Conservation (phyloP, 2,797 vertebrate species). For the Myotis planiceps region DNA sequence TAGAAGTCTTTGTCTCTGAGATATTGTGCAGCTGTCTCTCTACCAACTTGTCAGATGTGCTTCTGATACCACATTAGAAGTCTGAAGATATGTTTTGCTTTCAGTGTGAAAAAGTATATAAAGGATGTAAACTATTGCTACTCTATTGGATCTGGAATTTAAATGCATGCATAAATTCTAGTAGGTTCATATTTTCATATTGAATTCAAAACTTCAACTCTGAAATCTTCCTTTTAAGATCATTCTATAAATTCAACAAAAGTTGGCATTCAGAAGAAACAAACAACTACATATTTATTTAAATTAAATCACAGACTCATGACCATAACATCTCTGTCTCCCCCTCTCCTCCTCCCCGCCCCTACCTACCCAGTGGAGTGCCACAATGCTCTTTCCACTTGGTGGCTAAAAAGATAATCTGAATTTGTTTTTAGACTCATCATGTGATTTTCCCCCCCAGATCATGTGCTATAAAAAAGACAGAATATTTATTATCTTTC, state of each 20-base stretch:
- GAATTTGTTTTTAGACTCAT: constrained; percentile 39
- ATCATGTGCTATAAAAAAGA: not conserved
- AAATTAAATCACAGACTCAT: constrained; percentile 23
- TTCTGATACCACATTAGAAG: not conserved
- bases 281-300: not conserved
- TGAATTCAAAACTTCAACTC: not conserved
- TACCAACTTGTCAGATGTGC: not conserved
- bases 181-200: not conserved
- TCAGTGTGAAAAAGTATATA: constrained; percentile 4
- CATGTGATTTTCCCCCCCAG: not conserved
- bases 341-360: not conserved
- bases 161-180: not conserved
- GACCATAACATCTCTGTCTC: not conserved
- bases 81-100: constrained; percentile 40
- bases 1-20: not conserved
- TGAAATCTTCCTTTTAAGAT: constrained; percentile 29
- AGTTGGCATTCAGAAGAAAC: not conserved
- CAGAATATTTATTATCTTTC: constrained; percentile 17
- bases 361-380: not conserved
- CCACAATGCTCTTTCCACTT: not conserved
- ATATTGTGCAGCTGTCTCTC: not conserved
- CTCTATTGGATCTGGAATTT: not conserved
- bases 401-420: constrained; percentile 39
- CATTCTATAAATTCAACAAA: not conserved
- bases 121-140: constrained; percentile 3